phyloP scores from a whole-genome alignment of 2,888 invertebrate species.

The Gasteruption jaculator region DNA sequence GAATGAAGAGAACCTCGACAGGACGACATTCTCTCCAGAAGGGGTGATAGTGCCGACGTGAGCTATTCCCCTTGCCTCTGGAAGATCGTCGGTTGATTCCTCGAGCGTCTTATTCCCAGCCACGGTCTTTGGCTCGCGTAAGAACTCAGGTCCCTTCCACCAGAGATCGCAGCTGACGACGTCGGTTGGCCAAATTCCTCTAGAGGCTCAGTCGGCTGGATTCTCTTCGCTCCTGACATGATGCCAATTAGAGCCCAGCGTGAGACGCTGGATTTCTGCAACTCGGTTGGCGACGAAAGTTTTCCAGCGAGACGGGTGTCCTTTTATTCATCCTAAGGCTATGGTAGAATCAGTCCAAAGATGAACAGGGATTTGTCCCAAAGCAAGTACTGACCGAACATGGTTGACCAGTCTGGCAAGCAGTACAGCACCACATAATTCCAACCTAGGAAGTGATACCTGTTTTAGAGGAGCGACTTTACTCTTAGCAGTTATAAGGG shows the following conservation, averaged over 20 bases:
- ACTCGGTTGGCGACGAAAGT: constrained; percentile 11
- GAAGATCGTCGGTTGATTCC: no score
- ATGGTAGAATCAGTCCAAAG: constrained; percentile 14
- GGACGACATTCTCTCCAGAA: no score
- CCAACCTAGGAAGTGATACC: constrained; percentile 4
- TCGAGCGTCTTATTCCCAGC: no score
- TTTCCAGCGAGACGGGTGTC: neutral
- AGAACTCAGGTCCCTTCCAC: constrained; percentile 7
- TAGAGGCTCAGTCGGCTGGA: constrained; percentile 5
- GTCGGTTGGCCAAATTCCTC: neutral
- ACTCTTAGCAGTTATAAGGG: constrained; percentile 2
- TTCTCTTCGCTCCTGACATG: constrained; percentile 2
- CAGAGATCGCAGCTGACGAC: neutral
- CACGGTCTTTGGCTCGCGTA: no score
- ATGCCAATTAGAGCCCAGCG: neutral
- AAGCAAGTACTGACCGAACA: neutral
- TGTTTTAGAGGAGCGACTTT: constrained; percentile 10
- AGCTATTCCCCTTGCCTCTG: no score
- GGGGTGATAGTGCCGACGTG: no score
- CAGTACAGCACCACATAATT: constrained; percentile 8
- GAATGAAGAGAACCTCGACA: no score
- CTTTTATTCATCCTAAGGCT: constrained; percentile 5
- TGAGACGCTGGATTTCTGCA: neutral
- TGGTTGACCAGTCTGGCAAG: constrained; percentile 4
- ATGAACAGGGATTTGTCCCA: neutral